Percentiles rank a stretch among this genome's conserved stretches.
These are phyloP conservation scores for Cydia splendana DNA, from an alignment of 1,140 invertebrate genomes.

Conservation along the genomic window DNA sequence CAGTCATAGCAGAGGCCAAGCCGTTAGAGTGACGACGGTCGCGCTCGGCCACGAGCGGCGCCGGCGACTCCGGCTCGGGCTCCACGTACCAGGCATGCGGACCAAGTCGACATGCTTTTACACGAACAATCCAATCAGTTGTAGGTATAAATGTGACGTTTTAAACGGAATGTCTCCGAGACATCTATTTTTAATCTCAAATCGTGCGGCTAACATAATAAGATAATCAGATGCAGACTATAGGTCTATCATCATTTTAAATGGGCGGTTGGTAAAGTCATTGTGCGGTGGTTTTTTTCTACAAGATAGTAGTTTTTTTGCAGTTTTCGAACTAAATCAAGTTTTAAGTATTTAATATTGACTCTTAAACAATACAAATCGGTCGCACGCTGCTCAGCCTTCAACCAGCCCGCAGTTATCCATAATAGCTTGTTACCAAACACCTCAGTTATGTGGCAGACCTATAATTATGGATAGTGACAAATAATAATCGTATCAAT, in stretches of 20 bases:
- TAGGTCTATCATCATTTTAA: too few relatives aligned
- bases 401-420: too few relatives aligned
- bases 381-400: too few relatives aligned
- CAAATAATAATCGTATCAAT: background rate
- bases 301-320: too few relatives aligned
- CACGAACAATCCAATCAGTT: constrained; percentile 5
- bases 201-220: background rate
- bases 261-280: too few relatives aligned
- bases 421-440: too few relatives aligned
- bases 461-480: background rate
- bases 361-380: too few relatives aligned
- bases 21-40: constrained; percentile 46
- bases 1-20: constrained; percentile 56
- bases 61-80: background rate
- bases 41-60: background rate
- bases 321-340: too few relatives aligned
- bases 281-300: background rate
- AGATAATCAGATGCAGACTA: background rate
- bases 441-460: background rate
- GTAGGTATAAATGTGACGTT: constrained; percentile 1
- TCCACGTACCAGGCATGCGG: background rate
- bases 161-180: background rate
- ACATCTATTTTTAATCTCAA: background rate
- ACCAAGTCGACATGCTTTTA: background rate
- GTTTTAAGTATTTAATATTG: too few relatives aligned